phyloP scores from a whole-genome alignment of 2,113 vertebrate species.

The Cathartes aura region DNA sequence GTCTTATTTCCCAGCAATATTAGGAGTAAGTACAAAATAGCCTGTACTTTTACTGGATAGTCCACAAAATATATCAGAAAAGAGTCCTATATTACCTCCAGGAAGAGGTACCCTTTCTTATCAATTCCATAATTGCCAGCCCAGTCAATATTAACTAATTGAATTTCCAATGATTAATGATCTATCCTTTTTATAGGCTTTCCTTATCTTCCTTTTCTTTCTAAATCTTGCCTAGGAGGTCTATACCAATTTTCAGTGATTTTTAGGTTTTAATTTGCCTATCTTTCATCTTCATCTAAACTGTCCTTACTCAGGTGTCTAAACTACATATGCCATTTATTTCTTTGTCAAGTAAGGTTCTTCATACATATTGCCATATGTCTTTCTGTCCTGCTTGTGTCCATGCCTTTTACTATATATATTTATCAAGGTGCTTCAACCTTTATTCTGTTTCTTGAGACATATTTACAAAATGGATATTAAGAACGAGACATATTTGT shows the following conservation, averaged over 20 bases:
- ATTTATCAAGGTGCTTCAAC: conserved; percentile 45
- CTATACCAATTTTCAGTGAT: conserved; percentile 61
- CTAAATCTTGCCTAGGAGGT: conserved; percentile 41
- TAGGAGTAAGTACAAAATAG: conserved; percentile 48
- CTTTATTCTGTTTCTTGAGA: not conserved
- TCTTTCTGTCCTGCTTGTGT: conserved; percentile 58
- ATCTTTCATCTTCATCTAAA: conserved; percentile 76
- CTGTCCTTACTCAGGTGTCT: conserved; percentile 41
- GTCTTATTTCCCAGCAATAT: conserved; percentile 59
- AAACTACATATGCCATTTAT: conserved; percentile 72
- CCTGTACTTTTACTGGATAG: not conserved
- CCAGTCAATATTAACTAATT: conserved; percentile 75
- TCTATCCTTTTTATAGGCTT: conserved; percentile 50
- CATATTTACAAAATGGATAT: conserved; percentile 9
- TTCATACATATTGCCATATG: conserved; percentile 13
- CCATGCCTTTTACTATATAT: conserved; percentile 49
- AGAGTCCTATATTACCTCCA: conserved; percentile 38
- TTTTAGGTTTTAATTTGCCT: conserved; percentile 71
- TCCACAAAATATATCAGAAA: conserved; percentile 30
- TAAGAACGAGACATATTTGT: not conserved
- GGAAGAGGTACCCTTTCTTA: conserved; percentile 61
- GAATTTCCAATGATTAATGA: conserved; percentile 76
- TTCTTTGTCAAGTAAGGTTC: conserved; percentile 64
- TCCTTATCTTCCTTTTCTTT: conserved; percentile 66
- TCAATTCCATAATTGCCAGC: conserved; percentile 73